Evolutionary conservation across 2,888 invertebrate species (phyloP).

Genomic region (Conus canariensis): DNA sequence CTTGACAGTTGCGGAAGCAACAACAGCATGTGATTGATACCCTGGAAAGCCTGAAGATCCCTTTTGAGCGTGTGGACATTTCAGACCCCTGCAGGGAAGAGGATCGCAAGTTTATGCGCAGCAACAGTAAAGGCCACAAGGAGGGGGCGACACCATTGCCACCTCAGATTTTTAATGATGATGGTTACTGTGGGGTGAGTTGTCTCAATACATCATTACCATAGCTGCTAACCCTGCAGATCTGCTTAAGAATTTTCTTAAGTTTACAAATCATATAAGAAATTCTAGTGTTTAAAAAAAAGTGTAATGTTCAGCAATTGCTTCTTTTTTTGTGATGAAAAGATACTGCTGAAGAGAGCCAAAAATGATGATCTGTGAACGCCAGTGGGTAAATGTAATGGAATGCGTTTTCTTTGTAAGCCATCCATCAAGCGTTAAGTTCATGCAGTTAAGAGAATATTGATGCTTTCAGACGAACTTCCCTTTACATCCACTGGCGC

Average conservation of each 20-base stretch:
- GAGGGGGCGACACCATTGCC: constrained; percentile 80
- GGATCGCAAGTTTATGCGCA: constrained; percentile 95
- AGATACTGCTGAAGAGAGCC: no score
- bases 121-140: constrained; percentile 81
- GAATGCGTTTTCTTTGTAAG: no score
- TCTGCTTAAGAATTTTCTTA: not conserved
- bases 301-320: no score
- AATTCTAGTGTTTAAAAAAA: no score
- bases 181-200: constrained; percentile 93
- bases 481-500: no score
- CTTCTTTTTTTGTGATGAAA: no score
- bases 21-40: constrained; percentile 96
- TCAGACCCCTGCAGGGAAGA: constrained; percentile 94
- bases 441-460: no score
- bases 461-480: no score
- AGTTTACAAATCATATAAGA: no score
- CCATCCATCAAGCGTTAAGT: no score
- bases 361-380: no score
- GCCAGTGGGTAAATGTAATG: no score
- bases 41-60: constrained; percentile 93
- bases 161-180: constrained; percentile 96
- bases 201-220: not conserved
- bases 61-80: constrained; percentile 94
- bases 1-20: constrained; percentile 92
- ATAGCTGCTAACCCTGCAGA: constrained; percentile 52